phyloP scores from a whole-genome alignment of 2,113 vertebrate species.

The Cochlearius cochlearius region DNA sequence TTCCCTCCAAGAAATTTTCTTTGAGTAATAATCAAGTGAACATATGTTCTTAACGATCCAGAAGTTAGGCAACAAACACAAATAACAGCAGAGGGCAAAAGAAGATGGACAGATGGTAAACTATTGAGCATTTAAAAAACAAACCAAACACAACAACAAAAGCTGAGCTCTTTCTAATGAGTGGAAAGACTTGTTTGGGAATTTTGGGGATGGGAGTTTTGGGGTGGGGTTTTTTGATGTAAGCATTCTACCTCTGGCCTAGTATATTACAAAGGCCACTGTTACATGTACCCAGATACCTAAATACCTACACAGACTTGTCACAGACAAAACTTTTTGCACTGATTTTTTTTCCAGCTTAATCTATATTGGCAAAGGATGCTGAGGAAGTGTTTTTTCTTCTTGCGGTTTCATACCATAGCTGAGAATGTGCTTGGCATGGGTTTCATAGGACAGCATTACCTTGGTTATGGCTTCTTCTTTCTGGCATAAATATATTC shows the following conservation, averaged over 20 bases:
- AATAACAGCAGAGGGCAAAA: not conserved
- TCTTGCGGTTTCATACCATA: not conserved
- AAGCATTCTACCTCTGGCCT: not conserved
- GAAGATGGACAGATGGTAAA: not conserved
- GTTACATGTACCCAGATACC: not conserved
- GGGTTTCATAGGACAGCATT: conserved; percentile 12
- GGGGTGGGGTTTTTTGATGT: not conserved
- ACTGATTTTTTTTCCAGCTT: not conserved
- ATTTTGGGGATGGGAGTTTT: not conserved
- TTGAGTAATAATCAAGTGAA: not conserved
- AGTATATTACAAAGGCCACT: not conserved
- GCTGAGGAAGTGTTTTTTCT: not conserved
- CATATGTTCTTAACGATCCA: not conserved
- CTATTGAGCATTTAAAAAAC: not conserved
- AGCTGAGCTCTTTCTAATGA: not conserved
- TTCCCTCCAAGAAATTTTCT: not conserved
- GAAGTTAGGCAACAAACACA: not conserved
- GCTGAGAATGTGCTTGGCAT: conserved; percentile 22
- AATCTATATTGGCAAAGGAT: not conserved
- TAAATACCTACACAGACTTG: not conserved
- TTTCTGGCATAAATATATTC: conserved; percentile 47
- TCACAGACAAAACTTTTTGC: not conserved
- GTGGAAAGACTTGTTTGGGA: not conserved
- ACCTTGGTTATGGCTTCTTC: conserved; percentile 21
- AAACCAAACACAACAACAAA: not conserved